Conservation (phyloP, 2,113 vertebrate species). For the Triplophysa rosa region DNA sequence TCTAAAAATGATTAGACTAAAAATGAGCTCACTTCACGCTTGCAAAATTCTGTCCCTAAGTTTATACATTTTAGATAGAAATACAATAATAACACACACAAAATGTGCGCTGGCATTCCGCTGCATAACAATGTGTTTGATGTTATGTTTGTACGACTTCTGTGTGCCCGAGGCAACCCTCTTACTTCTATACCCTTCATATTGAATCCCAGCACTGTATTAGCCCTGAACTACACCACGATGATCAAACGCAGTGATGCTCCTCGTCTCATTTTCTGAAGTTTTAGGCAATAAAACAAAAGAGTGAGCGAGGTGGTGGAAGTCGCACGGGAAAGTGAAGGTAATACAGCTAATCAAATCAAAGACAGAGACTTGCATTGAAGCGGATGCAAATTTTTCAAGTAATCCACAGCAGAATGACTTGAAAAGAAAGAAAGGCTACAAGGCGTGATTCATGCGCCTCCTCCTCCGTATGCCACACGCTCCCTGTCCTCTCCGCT, state of each 20-base stretch:
- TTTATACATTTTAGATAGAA: not conserved
- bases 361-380: slow-evolving; percentile 69
- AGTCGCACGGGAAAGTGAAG: slow-evolving; percentile 2
- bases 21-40: not conserved
- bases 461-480: slow-evolving; percentile 40
- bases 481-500: slow-evolving; percentile 50
- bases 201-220: not conserved
- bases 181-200: slow-evolving; percentile 12
- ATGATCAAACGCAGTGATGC: slow-evolving; percentile 9
- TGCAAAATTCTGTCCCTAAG: not conserved
- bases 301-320: slow-evolving; percentile 40
- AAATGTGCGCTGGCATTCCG: not conserved
- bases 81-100: not conserved
- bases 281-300: slow-evolving; percentile 32
- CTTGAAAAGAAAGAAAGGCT: slow-evolving; percentile 50
- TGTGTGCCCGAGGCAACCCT: not conserved
- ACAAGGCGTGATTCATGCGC: slow-evolving; percentile 66
- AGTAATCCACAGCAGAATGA: slow-evolving; percentile 65
- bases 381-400: slow-evolving; percentile 70
- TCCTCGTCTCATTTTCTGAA: slow-evolving; percentile 24
- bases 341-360: slow-evolving; percentile 64
- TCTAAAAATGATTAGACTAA: not conserved
- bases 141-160: slow-evolving; percentile 10
- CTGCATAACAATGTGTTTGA: slow-evolving; percentile 13
- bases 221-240: not conserved